Conservation (phyloP, 2,888 invertebrate genomes). For the Stenichneumon culpator region DNA sequence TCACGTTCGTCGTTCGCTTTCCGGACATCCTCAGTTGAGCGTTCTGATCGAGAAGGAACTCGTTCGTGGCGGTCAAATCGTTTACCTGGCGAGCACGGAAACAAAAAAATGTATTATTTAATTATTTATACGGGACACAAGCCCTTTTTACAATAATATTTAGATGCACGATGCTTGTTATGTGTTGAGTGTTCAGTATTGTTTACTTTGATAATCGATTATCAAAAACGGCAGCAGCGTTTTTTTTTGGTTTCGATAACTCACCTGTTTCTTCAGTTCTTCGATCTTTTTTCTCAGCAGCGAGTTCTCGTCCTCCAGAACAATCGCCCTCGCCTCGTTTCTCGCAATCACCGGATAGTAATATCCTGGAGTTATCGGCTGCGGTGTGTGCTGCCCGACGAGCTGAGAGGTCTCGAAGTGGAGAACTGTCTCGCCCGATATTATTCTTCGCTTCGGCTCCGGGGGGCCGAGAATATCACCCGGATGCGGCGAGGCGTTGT, state of each 20-base stretch:
- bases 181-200: no score
- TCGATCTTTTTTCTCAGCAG: conserved; percentile 89
- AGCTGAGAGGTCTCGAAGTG: conserved; percentile 82
- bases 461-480: conserved; percentile 82
- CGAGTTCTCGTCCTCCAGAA: conserved; percentile 90
- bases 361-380: conserved; percentile 80
- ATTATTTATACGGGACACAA: background rate
- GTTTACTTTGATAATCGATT: no score
- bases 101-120: conserved; percentile 55
- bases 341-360: conserved; percentile 83
- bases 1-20: conserved; percentile 86
- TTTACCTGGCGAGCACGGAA: conserved; percentile 85
- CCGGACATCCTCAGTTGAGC: conserved; percentile 89
- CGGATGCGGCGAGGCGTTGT: conserved; percentile 79
- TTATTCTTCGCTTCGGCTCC: conserved; percentile 81
- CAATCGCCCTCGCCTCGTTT: conserved; percentile 85
- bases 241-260: conserved; percentile 45
- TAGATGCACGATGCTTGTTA: no score
- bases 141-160: no score
- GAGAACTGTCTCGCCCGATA: conserved; percentile 81
- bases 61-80: conserved; percentile 91
- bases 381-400: conserved; percentile 81
- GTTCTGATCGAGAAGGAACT: conserved; percentile 92
- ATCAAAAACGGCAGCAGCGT: no score
- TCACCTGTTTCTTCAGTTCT: conserved; percentile 90